Evolutionary conservation across 2,888 invertebrate species (phyloP).

Genomic region (Drosophila nigricruria): DNA sequence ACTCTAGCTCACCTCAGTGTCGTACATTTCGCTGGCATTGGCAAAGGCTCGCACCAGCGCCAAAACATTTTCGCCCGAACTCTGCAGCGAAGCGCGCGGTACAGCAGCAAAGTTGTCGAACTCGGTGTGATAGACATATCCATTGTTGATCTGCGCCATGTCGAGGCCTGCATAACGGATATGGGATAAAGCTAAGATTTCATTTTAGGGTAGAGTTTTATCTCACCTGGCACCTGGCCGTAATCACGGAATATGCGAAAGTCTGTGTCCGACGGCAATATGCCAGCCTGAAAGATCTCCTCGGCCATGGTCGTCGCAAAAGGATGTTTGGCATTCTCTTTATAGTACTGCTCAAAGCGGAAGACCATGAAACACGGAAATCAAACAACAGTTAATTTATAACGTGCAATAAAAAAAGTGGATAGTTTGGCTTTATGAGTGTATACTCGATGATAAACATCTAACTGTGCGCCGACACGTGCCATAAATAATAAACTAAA

Average conservation of each 20-base stretch:
- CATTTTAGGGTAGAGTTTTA: fast-evolving
- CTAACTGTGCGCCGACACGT: conserved; percentile 22
- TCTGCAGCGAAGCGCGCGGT: conserved; percentile 89
- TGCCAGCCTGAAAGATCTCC: conserved; percentile 88
- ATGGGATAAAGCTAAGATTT: neutral
- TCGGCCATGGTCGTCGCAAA: conserved; percentile 87
- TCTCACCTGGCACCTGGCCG: conserved; percentile 87
- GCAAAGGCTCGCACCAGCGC: conserved; percentile 86
- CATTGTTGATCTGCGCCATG: conserved; percentile 91
- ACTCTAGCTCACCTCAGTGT: conserved; percentile 69
- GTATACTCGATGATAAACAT: conserved; percentile 33
- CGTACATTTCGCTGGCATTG: conserved; percentile 83
- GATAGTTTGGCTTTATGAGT: neutral
- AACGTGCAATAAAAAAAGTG: conserved; percentile 31
- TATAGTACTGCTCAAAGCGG: conserved; percentile 83
- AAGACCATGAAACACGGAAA: neutral
- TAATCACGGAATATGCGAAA: conserved; percentile 89
- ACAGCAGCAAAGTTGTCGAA: conserved; percentile 88
- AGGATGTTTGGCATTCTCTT: conserved; percentile 86
- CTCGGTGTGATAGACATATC: conserved; percentile 91
- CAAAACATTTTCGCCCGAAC: conserved; percentile 90
- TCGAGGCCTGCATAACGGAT: conserved; percentile 87
- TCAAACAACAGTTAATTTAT: conserved; percentile 15
- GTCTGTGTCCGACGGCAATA: conserved; percentile 90
- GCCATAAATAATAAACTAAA: conserved; percentile 7